phyloP scores from a whole-genome alignment of 2,888 invertebrate species.

The Drosophila leonis region DNA sequence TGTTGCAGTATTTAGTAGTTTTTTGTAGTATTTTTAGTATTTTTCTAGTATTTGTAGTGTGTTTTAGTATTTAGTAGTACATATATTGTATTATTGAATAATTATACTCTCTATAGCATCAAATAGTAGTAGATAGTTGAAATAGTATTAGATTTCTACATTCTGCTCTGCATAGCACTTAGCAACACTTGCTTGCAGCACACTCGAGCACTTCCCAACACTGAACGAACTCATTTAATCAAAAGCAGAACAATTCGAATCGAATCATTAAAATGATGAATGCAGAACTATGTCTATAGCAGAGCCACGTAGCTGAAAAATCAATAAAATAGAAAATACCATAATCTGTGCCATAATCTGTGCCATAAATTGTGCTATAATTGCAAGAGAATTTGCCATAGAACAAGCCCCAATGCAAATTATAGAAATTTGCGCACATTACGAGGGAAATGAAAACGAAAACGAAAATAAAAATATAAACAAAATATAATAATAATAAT shows the following conservation, averaged over 20 bases:
- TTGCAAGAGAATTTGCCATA: slow-evolving; percentile 46
- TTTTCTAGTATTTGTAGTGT: no score
- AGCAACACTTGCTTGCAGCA: background rate
- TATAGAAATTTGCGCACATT: slow-evolving; percentile 76
- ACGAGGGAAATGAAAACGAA: slow-evolving; percentile 14
- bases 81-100: no score
- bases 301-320: background rate
- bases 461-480: background rate
- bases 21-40: no score
- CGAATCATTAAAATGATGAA: background rate
- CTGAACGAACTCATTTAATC: no score
- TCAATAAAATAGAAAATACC: slow-evolving; percentile 29
- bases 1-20: no score
- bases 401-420: slow-evolving; percentile 52
- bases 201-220: background rate
- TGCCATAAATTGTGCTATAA: slow-evolving; percentile 45
- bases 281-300: background rate
- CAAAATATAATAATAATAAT: slow-evolving; percentile 1
- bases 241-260: no score
- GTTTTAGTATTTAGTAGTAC: no score
- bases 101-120: no score
- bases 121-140: background rate
- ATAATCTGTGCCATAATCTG: slow-evolving; percentile 3
- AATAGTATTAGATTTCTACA: background rate
- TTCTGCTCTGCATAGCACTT: background rate